A percentile compares a stretch with the other conserved stretches of the same genome.
These are phyloP conservation scores for Galendromus occidentalis DNA, from an alignment of 1,140 invertebrate species.

Conservation along the genomic window DNA sequence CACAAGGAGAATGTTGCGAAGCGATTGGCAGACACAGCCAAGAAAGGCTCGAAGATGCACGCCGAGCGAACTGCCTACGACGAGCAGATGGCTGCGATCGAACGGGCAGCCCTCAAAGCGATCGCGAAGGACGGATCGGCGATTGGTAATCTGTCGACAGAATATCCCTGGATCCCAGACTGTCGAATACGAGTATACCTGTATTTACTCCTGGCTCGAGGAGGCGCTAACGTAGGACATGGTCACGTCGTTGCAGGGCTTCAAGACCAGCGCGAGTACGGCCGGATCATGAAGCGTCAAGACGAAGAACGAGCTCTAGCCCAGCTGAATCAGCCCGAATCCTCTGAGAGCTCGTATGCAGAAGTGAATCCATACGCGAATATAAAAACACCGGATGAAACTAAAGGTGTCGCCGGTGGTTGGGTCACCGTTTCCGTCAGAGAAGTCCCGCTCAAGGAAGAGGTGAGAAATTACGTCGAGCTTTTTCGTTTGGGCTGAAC, in stretches of 20 bases:
- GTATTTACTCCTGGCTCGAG: too few relatives aligned
- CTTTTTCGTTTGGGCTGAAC: too few relatives aligned
- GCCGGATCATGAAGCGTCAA: too few relatives aligned
- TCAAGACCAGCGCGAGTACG: too few relatives aligned
- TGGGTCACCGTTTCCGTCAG: neutral
- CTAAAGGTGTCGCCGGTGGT: neutral
- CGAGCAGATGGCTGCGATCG: neutral
- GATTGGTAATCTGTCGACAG: neutral
- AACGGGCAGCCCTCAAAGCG: neutral
- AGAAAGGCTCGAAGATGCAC: neutral
- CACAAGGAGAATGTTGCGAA: conserved; percentile 3
- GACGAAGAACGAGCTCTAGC: too few relatives aligned
- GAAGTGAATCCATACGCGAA: neutral
- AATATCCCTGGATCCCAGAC: too few relatives aligned
- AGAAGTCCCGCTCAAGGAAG: neutral
- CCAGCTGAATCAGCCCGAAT: too few relatives aligned
- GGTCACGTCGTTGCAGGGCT: too few relatives aligned
- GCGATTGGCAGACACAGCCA: neutral
- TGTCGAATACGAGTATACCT: too few relatives aligned
- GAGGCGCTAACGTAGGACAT: too few relatives aligned
- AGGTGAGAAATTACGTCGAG: neutral
- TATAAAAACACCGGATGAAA: neutral
- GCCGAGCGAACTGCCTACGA: neutral
- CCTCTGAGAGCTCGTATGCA: too few relatives aligned
- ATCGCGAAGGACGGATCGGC: neutral